A percentile compares a stretch with the other conserved stretches of the same genome.
phyloP scores from a whole-genome alignment of 2,113 vertebrate species.

The Sisor rabdophorus region DNA sequence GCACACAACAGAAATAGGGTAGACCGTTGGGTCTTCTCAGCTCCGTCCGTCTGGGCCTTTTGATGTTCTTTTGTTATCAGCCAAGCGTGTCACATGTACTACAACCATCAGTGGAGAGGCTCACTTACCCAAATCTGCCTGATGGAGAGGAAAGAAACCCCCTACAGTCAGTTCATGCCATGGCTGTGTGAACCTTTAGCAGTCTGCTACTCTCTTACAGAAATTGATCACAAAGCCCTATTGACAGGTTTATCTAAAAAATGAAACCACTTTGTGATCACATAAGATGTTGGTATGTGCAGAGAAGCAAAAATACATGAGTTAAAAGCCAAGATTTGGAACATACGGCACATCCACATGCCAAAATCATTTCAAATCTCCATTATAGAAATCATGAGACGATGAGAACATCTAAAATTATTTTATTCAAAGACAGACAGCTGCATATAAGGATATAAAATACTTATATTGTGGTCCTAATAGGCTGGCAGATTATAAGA shows the following conservation, averaged over 20 bases:
- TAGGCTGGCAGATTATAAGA: not conserved
- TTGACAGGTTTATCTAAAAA: not conserved
- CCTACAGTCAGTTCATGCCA: slow-evolving; percentile 2
- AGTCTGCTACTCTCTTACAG: not conserved
- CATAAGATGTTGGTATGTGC: not conserved
- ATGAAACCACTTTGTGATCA: not conserved
- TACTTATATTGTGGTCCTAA: not conserved
- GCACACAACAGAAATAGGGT: slow-evolving; percentile 43
- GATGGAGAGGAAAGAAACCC: slow-evolving; percentile 29
- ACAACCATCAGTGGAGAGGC: slow-evolving; percentile 50
- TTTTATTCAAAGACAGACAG: not conserved
- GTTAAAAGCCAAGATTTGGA: not conserved
- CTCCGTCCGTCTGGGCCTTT: slow-evolving; percentile 41
- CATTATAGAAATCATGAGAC: not conserved
- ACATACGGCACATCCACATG: too few relatives aligned
- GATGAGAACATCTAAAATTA: not conserved
- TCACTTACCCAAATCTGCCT: slow-evolving; percentile 20
- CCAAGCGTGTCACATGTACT: slow-evolving; percentile 45
- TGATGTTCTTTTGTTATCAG: slow-evolving; percentile 49
- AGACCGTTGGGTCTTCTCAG: slow-evolving; percentile 21
- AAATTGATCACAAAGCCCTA: not conserved
- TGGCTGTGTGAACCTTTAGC: slow-evolving; percentile 5
- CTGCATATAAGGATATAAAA: not conserved
- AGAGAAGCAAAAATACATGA: too few relatives aligned
- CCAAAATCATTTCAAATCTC: not conserved